Conservation (phyloP, 1,140 invertebrate genomes). For the Ladona fulva region DNA sequence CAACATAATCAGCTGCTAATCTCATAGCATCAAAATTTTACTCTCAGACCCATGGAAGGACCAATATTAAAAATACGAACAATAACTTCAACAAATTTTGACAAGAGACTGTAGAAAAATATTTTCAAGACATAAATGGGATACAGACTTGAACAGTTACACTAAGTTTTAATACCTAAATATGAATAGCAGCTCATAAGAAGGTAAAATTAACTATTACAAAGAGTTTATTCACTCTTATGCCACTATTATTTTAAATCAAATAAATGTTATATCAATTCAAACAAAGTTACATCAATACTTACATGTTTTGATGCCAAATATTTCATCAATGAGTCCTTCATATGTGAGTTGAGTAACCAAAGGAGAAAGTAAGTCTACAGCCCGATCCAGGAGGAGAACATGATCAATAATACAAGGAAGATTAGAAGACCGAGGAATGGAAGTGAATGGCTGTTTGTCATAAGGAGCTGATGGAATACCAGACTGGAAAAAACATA, state of each 20-base stretch:
- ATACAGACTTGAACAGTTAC: too few relatives aligned
- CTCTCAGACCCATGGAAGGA: too few relatives aligned
- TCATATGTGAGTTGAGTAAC: conserved; percentile 95
- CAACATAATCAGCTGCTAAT: too few relatives aligned
- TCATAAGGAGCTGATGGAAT: neutral
- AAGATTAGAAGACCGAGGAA: conserved; percentile 26
- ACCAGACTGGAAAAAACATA: neutral
- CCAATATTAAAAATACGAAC: too few relatives aligned
- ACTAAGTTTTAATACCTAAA: too few relatives aligned
- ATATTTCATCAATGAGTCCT: conserved; percentile 90
- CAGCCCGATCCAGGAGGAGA: conserved; percentile 74
- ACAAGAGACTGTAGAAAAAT: too few relatives aligned
- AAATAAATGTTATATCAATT: neutral
- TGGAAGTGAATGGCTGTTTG: neutral
- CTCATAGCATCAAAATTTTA: too few relatives aligned
- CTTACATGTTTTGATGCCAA: conserved; percentile 61
- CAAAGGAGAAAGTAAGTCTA: conserved; percentile 87
- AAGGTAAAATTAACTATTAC: neutral
- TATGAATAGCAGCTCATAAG: too few relatives aligned
- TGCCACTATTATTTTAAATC: neutral
- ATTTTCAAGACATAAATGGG: too few relatives aligned
- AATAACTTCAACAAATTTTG: too few relatives aligned
- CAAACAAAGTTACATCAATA: conserved; percentile 20
- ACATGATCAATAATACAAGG: conserved; percentile 74
- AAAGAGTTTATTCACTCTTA: conserved; percentile 15